Evolutionary conservation across 2,113 vertebrate species (phyloP).

Genomic region (Nycticebus coucang): DNA sequence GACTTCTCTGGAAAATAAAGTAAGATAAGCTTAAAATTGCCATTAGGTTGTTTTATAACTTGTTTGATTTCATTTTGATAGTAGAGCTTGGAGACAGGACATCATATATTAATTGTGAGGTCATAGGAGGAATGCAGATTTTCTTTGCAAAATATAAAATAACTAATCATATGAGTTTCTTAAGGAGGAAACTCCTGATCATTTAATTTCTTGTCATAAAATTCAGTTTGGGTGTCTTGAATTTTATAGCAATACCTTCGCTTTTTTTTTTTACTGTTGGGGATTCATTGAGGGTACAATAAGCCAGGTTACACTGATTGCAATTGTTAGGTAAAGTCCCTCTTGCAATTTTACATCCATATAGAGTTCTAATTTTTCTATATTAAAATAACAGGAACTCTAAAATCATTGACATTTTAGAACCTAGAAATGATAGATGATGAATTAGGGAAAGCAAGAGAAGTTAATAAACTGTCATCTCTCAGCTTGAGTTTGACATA

Average conservation of each 20-base stretch:
- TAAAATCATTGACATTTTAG: background rate
- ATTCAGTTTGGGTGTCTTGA: background rate
- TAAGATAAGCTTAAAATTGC: background rate
- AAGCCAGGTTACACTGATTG: too few relatives aligned
- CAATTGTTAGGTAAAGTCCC: too few relatives aligned
- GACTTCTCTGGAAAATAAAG: background rate
- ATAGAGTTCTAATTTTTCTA: background rate
- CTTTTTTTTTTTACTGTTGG: too few relatives aligned
- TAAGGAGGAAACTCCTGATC: background rate
- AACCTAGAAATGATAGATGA: background rate
- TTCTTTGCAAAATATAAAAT: background rate
- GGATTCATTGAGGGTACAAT: too few relatives aligned
- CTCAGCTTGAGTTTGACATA: background rate
- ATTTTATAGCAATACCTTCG: background rate
- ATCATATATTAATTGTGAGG: background rate
- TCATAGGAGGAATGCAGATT: background rate
- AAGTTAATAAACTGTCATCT: background rate
- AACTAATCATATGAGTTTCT: background rate
- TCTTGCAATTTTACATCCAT: background rate
- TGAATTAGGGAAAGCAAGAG: background rate
- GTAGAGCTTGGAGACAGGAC: background rate
- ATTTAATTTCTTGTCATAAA: background rate
- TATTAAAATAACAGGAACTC: background rate
- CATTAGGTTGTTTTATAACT: background rate
- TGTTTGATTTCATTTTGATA: background rate